Base-by-base conservation (phyloP, 2,888 invertebrate species). In the Unio pictorum region DNA sequence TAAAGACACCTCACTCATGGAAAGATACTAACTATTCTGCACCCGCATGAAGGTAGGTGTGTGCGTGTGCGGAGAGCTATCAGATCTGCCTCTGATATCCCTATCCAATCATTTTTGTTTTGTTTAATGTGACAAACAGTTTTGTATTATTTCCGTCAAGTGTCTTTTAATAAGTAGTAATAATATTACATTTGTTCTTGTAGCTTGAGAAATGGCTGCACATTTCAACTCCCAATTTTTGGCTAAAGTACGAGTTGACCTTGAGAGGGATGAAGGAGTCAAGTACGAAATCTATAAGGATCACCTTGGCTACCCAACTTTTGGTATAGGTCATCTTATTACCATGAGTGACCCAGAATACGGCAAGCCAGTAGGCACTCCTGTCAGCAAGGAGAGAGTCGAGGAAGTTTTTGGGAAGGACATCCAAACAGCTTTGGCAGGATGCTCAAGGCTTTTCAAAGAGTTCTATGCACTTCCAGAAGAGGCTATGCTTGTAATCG, bases 311-410 rank as follows among this genome's bases (percentile, higher is more conserved):
- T 28, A 56, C n/a, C 28, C 30, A 5, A 70, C 70, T 1, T 70
- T 70, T 34, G 70, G 70, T 11, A 67, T 70, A 26, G 70, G 66
- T 18, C 70, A 70, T 30, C 59, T 70, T 4, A 66, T 70, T 3
- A 55, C 30, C 18, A 23, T 55, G 7, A 58, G 34, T 30, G 70
- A 70, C 55, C 70, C 70, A 8, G 70, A 66, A 45, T n/a, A 30
- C 34, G 55, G 56, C 11, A 45, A 66, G 55, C 62, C 62, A 57
- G 45, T 67, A 8, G 66, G 66, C 7, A 57, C 66, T 26, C 20
- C n/a, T 7, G 58, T 70, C 18, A 45, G 23, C n/a, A 28, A 63
- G n/a, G 62, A 66, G 17, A 28, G 70, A 59, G 61, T 70, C 7
- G 63, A 70, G 34, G 23, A 61, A 20, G 66, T 57, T 5, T 70